These are phyloP conservation scores for Stylophora pistillata DNA, from an alignment of 64 coral and sea anemone species.

Conservation along the genomic window DNA sequence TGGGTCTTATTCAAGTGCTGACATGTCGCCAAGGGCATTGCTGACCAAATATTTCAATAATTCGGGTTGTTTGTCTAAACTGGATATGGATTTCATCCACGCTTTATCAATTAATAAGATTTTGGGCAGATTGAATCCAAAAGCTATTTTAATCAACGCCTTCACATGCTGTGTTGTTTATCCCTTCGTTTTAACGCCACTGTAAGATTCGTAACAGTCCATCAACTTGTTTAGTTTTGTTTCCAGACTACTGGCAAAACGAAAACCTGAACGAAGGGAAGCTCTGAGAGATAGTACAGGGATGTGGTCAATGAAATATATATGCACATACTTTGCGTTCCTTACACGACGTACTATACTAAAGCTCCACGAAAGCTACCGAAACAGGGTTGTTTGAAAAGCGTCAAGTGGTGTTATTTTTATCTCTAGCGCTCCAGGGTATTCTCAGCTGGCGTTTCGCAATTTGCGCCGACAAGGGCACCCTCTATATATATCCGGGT, in stretches of 20 bases:
- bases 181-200: neutral
- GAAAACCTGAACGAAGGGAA: no score
- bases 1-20: conserved; percentile 11
- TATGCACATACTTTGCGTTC: no score
- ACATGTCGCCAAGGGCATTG: neutral
- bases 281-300: no score
- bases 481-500: conserved; percentile 6
- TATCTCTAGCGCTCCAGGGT: neutral
- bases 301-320: no score
- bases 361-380: no score
- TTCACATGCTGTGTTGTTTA: neutral
- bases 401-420: no score
- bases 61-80: neutral
- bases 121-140: neutral
- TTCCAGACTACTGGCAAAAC: no score
- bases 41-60: conserved; percentile 8
- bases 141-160: conserved; percentile 15
- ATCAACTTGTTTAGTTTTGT: neutral
- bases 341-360: no score
- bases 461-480: conserved; percentile 24
- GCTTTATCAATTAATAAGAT: conserved; percentile 6
- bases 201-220: neutral
- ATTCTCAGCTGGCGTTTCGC: neutral
- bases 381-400: no score
- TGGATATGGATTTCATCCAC: neutral